phyloP scores from a whole-genome alignment of 30 jellyfish, hydroid and myxozoan genomes.

The Aurelia aurita complex sp. Pacific region DNA sequence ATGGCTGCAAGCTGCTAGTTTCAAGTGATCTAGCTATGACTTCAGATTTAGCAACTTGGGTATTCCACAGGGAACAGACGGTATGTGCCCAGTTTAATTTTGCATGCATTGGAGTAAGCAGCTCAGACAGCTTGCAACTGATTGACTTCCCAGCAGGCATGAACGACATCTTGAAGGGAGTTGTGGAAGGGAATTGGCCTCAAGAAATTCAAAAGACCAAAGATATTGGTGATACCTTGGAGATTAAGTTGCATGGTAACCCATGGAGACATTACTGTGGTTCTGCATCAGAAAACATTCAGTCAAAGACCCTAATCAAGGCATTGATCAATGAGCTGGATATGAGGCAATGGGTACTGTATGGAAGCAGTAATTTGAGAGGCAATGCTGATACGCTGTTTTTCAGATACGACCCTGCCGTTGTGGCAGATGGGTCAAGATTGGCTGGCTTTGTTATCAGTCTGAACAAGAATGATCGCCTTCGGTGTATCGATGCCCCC shows the following conservation, averaged over 20 bases:
- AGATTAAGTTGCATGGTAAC: slow-evolving; percentile 57
- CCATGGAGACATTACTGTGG: slow-evolving; percentile 72
- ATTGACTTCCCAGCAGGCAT: slow-evolving; percentile 46
- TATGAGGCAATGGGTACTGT: slow-evolving; percentile 40
- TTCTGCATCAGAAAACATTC: slow-evolving; percentile 20
- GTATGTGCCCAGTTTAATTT: slow-evolving; percentile 9
- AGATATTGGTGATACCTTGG: slow-evolving; percentile 18
- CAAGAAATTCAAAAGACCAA: not conserved
- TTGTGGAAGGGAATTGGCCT: slow-evolving; percentile 46
- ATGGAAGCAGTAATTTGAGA: slow-evolving; percentile 35
- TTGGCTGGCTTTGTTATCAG: slow-evolving; percentile 43
- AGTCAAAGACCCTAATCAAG: slow-evolving; percentile 48
- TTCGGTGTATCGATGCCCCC: slow-evolving; percentile 60
- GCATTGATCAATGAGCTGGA: slow-evolving; percentile 39
- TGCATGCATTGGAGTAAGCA: slow-evolving; percentile 48
- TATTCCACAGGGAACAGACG: slow-evolving; percentile 49
- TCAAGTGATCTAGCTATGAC: slow-evolving; percentile 43
- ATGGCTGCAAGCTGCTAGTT: slow-evolving; percentile 44
- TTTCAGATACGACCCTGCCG: slow-evolving; percentile 44
- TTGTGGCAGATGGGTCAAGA: slow-evolving; percentile 44
- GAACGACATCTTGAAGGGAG: slow-evolving; percentile 8
- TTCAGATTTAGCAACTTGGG: slow-evolving; percentile 51
- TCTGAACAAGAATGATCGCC: slow-evolving; percentile 59
- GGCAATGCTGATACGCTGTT: slow-evolving; percentile 52
- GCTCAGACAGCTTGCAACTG: slow-evolving; percentile 38